phyloP scores from a whole-genome alignment of 2,888 invertebrate species.

The Lithophane leautieri region DNA sequence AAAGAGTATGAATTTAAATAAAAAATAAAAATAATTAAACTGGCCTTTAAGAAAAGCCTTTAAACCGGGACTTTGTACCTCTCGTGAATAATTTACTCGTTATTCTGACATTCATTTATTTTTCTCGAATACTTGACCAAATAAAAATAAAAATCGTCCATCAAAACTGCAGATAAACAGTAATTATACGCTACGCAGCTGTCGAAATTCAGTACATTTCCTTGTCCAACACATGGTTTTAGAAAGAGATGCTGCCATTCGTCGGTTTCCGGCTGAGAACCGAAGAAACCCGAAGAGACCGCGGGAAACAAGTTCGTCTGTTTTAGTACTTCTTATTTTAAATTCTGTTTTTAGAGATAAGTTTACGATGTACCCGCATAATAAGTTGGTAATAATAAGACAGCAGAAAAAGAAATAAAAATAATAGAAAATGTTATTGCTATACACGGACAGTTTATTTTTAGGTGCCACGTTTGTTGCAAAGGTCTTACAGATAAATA shows the following conservation, averaged over 20 bases:
- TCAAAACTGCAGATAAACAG: slow-evolving; percentile 54
- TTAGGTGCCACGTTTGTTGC: neutral
- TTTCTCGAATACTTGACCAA: slow-evolving; percentile 23
- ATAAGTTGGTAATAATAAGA: slow-evolving; percentile 28
- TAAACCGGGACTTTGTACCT: neutral
- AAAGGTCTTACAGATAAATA: neutral
- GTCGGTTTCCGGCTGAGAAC: slow-evolving; percentile 53
- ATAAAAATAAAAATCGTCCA: slow-evolving; percentile 48
- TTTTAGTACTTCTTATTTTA: slow-evolving; percentile 50
- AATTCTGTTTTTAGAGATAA: slow-evolving; percentile 45
- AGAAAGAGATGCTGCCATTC: slow-evolving; percentile 54
- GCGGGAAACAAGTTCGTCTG: slow-evolving; percentile 47
- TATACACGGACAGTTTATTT: neutral
- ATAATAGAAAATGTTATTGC: slow-evolving; percentile 11
- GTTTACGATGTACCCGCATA: slow-evolving; percentile 56
- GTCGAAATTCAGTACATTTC: slow-evolving; percentile 53
- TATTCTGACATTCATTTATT: slow-evolving; percentile 44
- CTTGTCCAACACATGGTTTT: slow-evolving; percentile 31
- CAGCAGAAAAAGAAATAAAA: slow-evolving; percentile 15
- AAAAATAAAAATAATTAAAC: neutral
- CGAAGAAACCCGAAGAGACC: slow-evolving; percentile 57
- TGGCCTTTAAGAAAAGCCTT: slow-evolving; percentile 10
- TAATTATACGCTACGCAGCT: slow-evolving; percentile 59
- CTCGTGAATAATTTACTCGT: slow-evolving; percentile 39
- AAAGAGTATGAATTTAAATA: too few species aligned